Base-by-base conservation (phyloP, 2,113 vertebrate genomes). In the Lota lota region DNA sequence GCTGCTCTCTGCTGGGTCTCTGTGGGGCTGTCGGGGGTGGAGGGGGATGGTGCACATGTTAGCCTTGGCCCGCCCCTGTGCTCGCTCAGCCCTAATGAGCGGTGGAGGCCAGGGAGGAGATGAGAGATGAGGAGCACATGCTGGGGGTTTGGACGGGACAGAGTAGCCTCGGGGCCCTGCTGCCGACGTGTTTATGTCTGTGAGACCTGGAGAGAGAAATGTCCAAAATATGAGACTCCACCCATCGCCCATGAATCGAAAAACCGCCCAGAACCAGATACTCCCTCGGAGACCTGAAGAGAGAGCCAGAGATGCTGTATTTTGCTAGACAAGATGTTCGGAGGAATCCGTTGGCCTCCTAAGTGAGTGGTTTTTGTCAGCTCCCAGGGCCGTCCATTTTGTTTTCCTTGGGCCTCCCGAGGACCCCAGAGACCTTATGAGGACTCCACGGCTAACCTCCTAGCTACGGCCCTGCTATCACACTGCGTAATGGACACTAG, bases 21-120 rank as follows among this genome's bases (percentile, higher is more conserved):
- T 40, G 36, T 10, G 36, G 36, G 36, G 36, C 36, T 40, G 36
- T 6, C 36, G 36, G 36, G 36, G 36, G 36, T 40, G 36, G 36
- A 40, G 36, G 36, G 74, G 84, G 79, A 88, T 86, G 92, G 88
- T 89, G 87, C 83, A 88, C 89, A 84, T 90, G 88, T 91, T 91
- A 88, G 91, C 87, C 88, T 90, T 90, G 90, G 89, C 89, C 74
- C 75, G 72, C 72, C 70, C 67, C 74, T 84, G 79, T 82, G 82
- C 82, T 82, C 74, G 65, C 78, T 86, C 80, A 78, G 79, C 75
- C 66, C 73, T 82, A 74, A 80, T 67, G 79, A 83, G 73, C 79
- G 61, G 19, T 40, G 21, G 58, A 51, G 56, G 51, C 2, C 11
- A 21, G 18, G 54, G 16, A 36, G 21, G 78, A 84, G 82, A 81